Evolutionary conservation across 2,113 vertebrate species (phyloP).

Genomic region (Burhinus oedicnemus): DNA sequence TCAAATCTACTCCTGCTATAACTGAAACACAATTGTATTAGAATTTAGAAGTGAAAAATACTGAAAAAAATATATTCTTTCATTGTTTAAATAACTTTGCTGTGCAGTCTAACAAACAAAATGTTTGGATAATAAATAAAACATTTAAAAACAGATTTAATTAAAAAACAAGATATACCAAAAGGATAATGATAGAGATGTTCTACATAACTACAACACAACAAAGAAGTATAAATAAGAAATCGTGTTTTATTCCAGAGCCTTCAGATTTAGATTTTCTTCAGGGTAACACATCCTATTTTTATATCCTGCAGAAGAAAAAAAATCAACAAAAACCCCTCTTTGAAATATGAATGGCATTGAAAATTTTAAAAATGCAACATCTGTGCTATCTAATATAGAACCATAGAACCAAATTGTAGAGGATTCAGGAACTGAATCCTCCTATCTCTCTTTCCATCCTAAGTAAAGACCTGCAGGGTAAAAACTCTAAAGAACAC

Average conservation of each 20-base stretch:
- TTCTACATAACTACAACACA: background rate
- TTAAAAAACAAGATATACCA: background rate
- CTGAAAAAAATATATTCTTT: background rate
- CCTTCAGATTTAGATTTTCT: background rate
- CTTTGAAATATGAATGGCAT: background rate
- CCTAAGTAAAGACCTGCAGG: background rate
- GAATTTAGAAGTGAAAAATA: background rate
- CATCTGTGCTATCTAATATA: background rate
- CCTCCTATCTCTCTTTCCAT: background rate
- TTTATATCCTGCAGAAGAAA: background rate
- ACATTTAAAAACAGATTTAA: background rate
- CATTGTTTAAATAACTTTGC: background rate
- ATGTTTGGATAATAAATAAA: background rate
- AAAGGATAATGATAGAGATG: background rate
- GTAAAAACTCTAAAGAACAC: conserved; percentile 6
- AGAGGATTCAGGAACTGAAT: background rate
- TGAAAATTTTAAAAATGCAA: background rate
- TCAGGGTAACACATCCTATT: background rate
- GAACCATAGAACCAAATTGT: background rate
- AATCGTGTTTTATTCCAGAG: background rate
- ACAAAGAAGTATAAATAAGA: background rate
- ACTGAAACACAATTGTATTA: background rate
- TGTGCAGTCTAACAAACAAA: background rate
- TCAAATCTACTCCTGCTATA: background rate
- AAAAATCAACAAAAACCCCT: background rate